phyloP scores from a whole-genome alignment of 92 coral and sea anemone genomes.

The Galaxea fascicularis region DNA sequence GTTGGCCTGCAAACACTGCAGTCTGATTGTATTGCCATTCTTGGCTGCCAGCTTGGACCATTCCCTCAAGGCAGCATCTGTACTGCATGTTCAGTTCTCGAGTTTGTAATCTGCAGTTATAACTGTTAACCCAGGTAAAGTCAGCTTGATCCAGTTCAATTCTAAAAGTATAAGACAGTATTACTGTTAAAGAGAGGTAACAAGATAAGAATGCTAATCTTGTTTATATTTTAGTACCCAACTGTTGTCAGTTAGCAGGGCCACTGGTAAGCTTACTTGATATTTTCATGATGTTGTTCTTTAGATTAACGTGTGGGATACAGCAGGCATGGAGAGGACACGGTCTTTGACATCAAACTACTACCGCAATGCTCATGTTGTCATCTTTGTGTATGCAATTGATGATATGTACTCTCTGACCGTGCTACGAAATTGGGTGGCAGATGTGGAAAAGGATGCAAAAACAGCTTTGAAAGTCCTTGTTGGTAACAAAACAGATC shows the following conservation, averaged over 20 bases:
- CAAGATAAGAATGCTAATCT: too few species aligned
- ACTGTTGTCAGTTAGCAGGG: background rate
- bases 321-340: conserved; percentile 96
- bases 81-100: too few species aligned
- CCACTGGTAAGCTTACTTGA: background rate
- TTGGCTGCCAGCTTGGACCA: too few species aligned
- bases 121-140: too few species aligned
- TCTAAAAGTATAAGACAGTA: too few species aligned
- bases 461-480: conserved; percentile 79
- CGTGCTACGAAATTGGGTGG: conserved; percentile 75
- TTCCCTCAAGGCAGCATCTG: too few species aligned
- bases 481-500: conserved; percentile 88
- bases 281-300: conserved; percentile 10
- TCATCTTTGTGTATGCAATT: conserved; percentile 78
- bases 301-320: conserved; percentile 94
- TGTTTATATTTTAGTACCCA: background rate
- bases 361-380: conserved; percentile 86
- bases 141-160: too few species aligned
- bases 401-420: conserved; percentile 83
- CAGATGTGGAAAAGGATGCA: conserved; percentile 81
- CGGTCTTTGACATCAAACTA: conserved; percentile 94
- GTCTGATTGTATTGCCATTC: too few species aligned
- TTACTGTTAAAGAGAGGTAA: too few species aligned
- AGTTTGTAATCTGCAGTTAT: too few species aligned
- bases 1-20: too few species aligned